These are phyloP conservation scores for Halocaridina rubra DNA, from an alignment of 2,888 invertebrate genomes.

Conservation along the genomic window DNA sequence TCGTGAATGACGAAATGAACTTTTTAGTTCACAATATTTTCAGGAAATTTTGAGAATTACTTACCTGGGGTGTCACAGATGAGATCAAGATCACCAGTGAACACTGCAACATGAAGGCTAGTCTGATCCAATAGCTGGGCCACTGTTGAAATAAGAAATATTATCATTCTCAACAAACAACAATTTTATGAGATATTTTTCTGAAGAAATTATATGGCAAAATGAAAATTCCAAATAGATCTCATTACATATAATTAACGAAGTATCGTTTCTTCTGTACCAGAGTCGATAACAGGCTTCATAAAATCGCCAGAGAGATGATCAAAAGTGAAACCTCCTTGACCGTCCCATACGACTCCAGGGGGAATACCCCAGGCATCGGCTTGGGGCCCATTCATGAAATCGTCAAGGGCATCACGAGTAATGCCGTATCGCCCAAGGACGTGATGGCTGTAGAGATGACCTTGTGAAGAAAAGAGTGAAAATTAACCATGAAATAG, in stretches of 20 bases:
- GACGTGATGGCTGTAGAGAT: conserved; percentile 60
- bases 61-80: conserved; percentile 63
- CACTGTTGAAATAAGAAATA: too few relatives aligned
- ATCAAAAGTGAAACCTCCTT: conserved; percentile 66
- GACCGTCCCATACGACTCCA: conserved; percentile 65
- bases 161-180: too few relatives aligned
- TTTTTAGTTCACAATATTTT: neutral
- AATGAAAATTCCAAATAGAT: too few relatives aligned
- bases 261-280: conserved; percentile 65
- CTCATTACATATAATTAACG: too few relatives aligned
- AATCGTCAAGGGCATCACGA: conserved; percentile 49
- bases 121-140: conserved; percentile 65
- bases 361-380: conserved; percentile 58
- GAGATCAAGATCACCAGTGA: conserved; percentile 66
- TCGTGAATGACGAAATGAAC: too few relatives aligned
- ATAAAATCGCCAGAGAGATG: conserved; percentile 67
- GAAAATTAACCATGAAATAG: neutral
- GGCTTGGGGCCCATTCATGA: conserved; percentile 64
- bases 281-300: conserved; percentile 67
- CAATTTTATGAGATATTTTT: too few relatives aligned
- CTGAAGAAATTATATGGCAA: too few relatives aligned
- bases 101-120: conserved; percentile 66
- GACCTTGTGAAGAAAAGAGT: conserved; percentile 19
- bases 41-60: neutral
- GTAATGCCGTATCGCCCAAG: neutral